phyloP scores from a whole-genome alignment of 2,797 vertebrate species.

The Gila robusta region DNA sequence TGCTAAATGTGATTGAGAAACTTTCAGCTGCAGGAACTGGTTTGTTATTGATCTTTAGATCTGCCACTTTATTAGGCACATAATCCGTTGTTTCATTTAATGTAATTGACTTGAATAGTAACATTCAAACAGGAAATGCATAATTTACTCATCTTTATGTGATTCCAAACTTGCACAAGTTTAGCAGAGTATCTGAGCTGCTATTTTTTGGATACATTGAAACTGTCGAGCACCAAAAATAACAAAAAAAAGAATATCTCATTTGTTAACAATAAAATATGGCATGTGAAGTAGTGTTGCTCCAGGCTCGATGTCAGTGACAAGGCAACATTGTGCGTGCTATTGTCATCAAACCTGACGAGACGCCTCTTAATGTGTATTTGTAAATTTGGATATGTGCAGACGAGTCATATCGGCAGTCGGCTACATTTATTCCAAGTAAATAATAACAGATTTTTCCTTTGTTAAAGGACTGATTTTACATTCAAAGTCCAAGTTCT shows the following conservation, averaged over 20 bases:
- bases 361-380: background rate
- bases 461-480: background rate
- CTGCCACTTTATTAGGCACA: background rate
- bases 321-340: background rate
- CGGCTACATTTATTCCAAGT: background rate
- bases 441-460: background rate
- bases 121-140: background rate
- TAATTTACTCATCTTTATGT: background rate
- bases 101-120: background rate
- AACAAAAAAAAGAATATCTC: background rate
- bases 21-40: conserved; percentile 56
- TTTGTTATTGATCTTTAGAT: conserved; percentile 61
- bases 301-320: background rate
- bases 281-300: background rate
- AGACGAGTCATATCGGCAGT: background rate
- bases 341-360: background rate
- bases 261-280: background rate
- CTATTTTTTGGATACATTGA: background rate
- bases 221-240: background rate
- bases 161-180: background rate
- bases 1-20: conserved; percentile 39
- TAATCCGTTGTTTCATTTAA: background rate
- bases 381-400: background rate
- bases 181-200: background rate
- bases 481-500: background rate